Evolutionary conservation across 1,140 invertebrate species (phyloP).

Genomic region (Leucophenga varia): DNA sequence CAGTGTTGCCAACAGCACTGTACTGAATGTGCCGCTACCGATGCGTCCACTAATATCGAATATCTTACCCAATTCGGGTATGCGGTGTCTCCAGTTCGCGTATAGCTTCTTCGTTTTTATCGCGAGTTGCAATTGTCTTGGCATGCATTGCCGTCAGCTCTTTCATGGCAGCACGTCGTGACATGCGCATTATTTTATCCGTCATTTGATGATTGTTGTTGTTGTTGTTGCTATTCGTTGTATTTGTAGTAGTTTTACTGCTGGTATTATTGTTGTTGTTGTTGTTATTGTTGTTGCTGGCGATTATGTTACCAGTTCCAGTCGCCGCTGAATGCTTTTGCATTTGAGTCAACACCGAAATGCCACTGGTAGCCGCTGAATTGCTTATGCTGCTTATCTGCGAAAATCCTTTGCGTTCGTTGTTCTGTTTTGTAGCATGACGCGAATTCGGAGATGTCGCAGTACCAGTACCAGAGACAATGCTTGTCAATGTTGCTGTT

Average conservation of each 20-base stretch:
- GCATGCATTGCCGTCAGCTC: slow-evolving; percentile 24
- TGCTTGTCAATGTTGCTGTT: too few relatives aligned
- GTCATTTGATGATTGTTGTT: too few relatives aligned
- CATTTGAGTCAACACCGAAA: too few relatives aligned
- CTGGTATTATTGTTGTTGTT: too few relatives aligned
- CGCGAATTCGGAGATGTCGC: too few relatives aligned
- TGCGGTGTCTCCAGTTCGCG: slow-evolving; percentile 58
- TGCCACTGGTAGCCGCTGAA: background rate
- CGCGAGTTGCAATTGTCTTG: slow-evolving; percentile 15
- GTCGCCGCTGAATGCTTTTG: slow-evolving; percentile 2
- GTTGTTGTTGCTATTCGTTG: too few relatives aligned
- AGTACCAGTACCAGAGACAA: too few relatives aligned
- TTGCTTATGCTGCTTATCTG: background rate
- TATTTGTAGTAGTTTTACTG: too few relatives aligned
- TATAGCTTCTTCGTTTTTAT: slow-evolving; percentile 55
- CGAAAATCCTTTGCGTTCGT: background rate
- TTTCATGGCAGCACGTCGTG: slow-evolving; percentile 22
- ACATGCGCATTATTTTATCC: slow-evolving; percentile 23
- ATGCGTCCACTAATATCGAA: slow-evolving; percentile 71
- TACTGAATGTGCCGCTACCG: slow-evolving; percentile 83
- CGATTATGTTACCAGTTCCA: too few relatives aligned
- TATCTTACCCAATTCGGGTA: slow-evolving; percentile 66
- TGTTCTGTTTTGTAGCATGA: too few relatives aligned
- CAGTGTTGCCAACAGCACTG: slow-evolving; percentile 73
- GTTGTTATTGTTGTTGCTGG: too few relatives aligned